A percentile compares a stretch with the other conserved stretches of the same genome.
Conservation (phyloP, 2,797 vertebrate genomes). For the Aselliscus stoliczkanus region DNA sequence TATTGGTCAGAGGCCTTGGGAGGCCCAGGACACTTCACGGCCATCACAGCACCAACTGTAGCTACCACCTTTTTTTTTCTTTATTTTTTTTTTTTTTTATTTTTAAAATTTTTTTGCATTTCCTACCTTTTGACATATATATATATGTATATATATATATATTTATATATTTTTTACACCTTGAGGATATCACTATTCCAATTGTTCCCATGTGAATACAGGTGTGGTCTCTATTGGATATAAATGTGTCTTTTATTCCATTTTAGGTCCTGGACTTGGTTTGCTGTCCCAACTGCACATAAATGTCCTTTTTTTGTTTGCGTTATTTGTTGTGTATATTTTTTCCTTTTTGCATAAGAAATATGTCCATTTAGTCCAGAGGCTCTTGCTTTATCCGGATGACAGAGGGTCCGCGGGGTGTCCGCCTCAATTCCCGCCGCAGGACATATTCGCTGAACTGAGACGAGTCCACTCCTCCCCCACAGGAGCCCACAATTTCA, state of each 20-base stretch:
- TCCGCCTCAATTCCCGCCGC: conserved; percentile 94
- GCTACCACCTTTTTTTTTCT: conserved; percentile 59
- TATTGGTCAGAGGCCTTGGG: conserved; percentile 70
- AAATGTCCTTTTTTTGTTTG: conserved; percentile 69
- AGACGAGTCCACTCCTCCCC: conserved; percentile 97
- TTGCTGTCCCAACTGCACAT: conserved; percentile 80
- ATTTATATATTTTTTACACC: conserved; percentile 82
- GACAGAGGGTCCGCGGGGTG: conserved; percentile 92
- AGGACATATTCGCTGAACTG: conserved; percentile 99
- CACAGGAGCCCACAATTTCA: conserved; percentile 95
- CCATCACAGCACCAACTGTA: conserved; percentile 80
- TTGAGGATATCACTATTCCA: conserved; percentile 84
- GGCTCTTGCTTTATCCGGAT: conserved; percentile 99
- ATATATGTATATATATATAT: conserved; percentile 62
- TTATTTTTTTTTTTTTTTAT: not conserved
- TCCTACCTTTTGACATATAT: conserved; percentile 83
- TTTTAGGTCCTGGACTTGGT: conserved; percentile 81
- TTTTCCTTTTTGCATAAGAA: conserved; percentile 78
- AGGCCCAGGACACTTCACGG: conserved; percentile 79
- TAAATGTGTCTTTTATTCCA: conserved; percentile 83
- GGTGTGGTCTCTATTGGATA: conserved; percentile 85
- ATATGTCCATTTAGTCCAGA: conserved; percentile 91
- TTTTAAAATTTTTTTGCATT: conserved; percentile 69
- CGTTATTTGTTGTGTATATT: conserved; percentile 29
- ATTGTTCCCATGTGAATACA: conserved; percentile 84